phyloP scores from a whole-genome alignment of 92 coral and sea anemone genomes.

The Nematostella vectensis region DNA sequence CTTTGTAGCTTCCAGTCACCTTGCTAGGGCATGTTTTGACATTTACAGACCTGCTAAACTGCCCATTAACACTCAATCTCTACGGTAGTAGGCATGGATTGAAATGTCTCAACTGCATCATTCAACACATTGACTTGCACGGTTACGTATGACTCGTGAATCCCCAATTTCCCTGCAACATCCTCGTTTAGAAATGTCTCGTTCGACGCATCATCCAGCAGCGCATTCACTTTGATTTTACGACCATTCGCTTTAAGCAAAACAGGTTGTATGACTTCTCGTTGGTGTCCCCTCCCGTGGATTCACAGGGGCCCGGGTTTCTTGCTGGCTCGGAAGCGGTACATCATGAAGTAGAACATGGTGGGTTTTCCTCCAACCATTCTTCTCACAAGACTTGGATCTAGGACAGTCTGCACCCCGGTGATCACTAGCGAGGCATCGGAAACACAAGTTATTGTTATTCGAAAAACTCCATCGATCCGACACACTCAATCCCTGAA shows the following conservation, averaged over 20 bases:
- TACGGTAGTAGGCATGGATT: slow-evolving; percentile 29
- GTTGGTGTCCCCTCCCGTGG: no score
- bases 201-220: slow-evolving; percentile 49
- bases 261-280: no score
- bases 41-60: no score
- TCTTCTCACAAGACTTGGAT: not conserved
- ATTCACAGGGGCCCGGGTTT: no score
- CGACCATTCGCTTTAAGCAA: not conserved
- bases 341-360: not conserved
- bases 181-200: slow-evolving; percentile 47
- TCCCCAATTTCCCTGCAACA: slow-evolving; percentile 35
- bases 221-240: slow-evolving; percentile 30
- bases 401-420: slow-evolving; percentile 30
- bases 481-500: slow-evolving; percentile 11
- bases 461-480: slow-evolving; percentile 43
- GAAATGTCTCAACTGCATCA: slow-evolving; percentile 40
- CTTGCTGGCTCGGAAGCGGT: not conserved
- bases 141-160: slow-evolving; percentile 25
- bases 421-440: slow-evolving; percentile 37
- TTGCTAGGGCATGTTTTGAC: no score
- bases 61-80: no score
- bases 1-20: no score
- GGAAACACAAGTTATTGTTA: slow-evolving; percentile 45
- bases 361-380: not conserved
- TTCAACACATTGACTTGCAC: slow-evolving; percentile 56